phyloP scores from a whole-genome alignment of 2,888 invertebrate genomes.

The Xestia ashworthii region DNA sequence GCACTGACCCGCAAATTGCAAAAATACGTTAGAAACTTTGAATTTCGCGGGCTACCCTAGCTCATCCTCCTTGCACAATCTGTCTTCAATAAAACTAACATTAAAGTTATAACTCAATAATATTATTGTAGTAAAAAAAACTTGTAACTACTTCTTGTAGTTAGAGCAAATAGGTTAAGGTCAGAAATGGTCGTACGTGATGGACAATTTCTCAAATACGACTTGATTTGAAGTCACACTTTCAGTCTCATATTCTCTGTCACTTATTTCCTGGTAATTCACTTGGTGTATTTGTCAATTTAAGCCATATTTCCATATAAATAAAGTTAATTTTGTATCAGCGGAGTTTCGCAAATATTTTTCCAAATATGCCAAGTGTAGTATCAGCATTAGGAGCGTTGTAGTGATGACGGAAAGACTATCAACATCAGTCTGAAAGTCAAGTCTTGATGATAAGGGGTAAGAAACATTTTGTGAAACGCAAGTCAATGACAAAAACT shows the following conservation, averaged over 20 bases:
- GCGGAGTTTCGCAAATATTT: neutral
- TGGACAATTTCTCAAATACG: neutral
- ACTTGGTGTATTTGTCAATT: neutral
- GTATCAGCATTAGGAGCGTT: neutral
- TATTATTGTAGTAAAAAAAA: neutral
- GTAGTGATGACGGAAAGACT: neutral
- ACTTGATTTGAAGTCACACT: too few relatives aligned
- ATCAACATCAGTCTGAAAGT: neutral
- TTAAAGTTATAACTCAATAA: constrained; percentile 23
- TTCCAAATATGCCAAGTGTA: neutral
- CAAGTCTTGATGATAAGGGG: neutral
- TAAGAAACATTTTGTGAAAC: neutral
- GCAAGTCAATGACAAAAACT: neutral
- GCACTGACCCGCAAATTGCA: too few relatives aligned
- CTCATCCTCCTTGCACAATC: neutral
- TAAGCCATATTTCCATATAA: neutral
- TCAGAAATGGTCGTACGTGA: constrained; percentile 1
- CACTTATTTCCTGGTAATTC: neutral
- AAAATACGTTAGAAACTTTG: too few relatives aligned
- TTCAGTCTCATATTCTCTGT: neutral
- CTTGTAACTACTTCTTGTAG: constrained; percentile 4
- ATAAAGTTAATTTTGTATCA: neutral
- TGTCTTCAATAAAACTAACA: neutral
- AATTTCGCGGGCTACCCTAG: too few relatives aligned
- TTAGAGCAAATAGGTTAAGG: constrained; percentile 9